phyloP scores from a whole-genome alignment of 2,888 invertebrate species.

The Drosophila bunnanda region DNA sequence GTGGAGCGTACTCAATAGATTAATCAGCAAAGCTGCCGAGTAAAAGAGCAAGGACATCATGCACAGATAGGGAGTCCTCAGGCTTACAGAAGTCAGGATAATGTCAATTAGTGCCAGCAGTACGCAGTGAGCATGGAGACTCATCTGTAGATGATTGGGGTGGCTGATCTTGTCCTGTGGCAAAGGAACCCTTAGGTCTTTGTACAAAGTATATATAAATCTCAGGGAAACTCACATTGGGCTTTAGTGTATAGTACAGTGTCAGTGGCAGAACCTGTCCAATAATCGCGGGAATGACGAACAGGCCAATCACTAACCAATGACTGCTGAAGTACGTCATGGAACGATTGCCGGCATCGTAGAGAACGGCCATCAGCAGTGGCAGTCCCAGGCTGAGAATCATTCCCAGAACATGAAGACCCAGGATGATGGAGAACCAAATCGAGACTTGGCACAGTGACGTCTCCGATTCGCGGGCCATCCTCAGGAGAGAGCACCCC shows the following conservation, averaged over 20 bases:
- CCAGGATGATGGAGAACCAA: conserved; percentile 71
- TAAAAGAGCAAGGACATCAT: conserved; percentile 81
- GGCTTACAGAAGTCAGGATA: conserved; percentile 65
- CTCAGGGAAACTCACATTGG: conserved; percentile 67
- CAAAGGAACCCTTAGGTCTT: not conserved
- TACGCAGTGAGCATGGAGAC: conserved; percentile 82
- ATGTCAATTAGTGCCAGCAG: conserved; percentile 73
- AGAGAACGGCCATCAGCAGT: conserved; percentile 81
- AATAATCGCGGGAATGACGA: conserved; percentile 81
- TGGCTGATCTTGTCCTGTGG: conserved; percentile 62
- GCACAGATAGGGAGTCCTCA: conserved; percentile 81
- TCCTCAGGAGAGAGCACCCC: conserved; percentile 71
- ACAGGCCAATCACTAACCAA: conserved; percentile 85
- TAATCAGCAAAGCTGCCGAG: conserved; percentile 70
- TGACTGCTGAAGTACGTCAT: conserved; percentile 87
- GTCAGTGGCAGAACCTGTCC: conserved; percentile 77
- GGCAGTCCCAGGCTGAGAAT: conserved; percentile 77
- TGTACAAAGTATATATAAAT: not conserved
- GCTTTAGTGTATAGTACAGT: conserved; percentile 75
- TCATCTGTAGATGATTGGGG: conserved; percentile 79
- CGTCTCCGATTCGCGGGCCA: conserved; percentile 69
- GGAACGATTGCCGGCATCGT: conserved; percentile 83
- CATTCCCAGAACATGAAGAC: conserved; percentile 78
- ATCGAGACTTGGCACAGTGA: conserved; percentile 61
- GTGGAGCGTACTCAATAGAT: conserved; percentile 76